Evolutionary conservation across 2,113 vertebrate genomes (phyloP), one percentile per base, ranked within the genome.

Genomic region (Cephalopholis sonnerati): DNA sequence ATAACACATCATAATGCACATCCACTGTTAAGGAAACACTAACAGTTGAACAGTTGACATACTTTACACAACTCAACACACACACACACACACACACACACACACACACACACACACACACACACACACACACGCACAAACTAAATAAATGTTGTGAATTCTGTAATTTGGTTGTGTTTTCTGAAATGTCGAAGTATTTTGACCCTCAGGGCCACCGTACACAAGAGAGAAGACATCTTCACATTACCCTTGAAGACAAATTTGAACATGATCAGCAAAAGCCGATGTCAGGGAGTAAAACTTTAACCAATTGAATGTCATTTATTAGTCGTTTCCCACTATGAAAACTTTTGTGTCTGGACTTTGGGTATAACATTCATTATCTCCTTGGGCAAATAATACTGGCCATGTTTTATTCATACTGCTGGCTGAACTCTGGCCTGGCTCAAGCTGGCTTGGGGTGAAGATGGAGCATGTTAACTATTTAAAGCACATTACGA

Each of bases 331-430:
- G 22, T 36, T 13, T 65, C n/a, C 51, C 44, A 5, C 44, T 61
- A 22, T 46, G 20, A 64, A 78, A 57, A 65, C 17, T 2, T 27
- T 5, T 29, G 44, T 46, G n/a, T 59, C 77, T 58, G 24, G 46
- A 53, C 36, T 76, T 67, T 76, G 36, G 62, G 64, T 76, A 72
- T 78, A 39, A 41, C 58, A 27, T 69, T 0, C 36, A 44, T 53
- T 48, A 59, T 53, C 77, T 77, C 75, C 55, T 59, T 58, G 39
- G 59, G 62, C 77, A 69, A 75, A 87, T 70, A 76, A 67, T 10
- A 63, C 48, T 12, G 3, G 0, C 2, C 24, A 79, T 92, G 84
- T 91, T 92, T 91, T 89, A 90, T 91, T 92, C 87, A 89, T 83
- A 8, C 8, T 0, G 58, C 24, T 2, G 22, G 11, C 82, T 87